Percentiles rank a stretch among this genome's conserved stretches.
Evolutionary conservation across 1,140 invertebrate species (phyloP).

Genomic region (Drosophila asahinai): DNA sequence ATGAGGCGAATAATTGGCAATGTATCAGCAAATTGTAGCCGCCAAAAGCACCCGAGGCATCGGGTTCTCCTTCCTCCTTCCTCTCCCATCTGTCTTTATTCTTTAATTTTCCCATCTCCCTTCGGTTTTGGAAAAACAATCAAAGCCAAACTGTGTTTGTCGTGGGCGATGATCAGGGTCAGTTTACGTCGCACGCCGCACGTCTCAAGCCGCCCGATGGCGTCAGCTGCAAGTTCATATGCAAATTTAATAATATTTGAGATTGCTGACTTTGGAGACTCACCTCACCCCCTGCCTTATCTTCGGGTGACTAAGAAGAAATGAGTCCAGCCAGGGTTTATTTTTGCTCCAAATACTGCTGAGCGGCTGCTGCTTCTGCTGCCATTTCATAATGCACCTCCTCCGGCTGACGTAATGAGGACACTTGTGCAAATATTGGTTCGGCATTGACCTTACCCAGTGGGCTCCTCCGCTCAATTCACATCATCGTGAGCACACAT

Average conservation of each 20-base stretch:
- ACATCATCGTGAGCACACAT: constrained; percentile 5
- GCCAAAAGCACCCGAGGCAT: constrained; percentile 16
- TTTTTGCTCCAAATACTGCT: constrained; percentile 14
- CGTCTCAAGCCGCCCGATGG: constrained; percentile 27
- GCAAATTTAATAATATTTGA: constrained; percentile 43
- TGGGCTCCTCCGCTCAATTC: neutral
- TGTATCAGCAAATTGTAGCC: constrained; percentile 64
- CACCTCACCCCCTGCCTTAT: constrained; percentile 1
- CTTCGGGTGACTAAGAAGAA: constrained; percentile 1
- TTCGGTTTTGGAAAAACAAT: constrained; percentile 33
- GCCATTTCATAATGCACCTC: constrained; percentile 56
- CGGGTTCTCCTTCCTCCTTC: neutral
- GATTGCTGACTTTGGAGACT: constrained; percentile 29
- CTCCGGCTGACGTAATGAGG: constrained; percentile 54
- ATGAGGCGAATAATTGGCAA: constrained; percentile 69
- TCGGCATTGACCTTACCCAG: constrained; percentile 58
- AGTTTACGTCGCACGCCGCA: neutral
- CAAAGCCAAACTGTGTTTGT: constrained; percentile 38
- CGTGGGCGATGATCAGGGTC: constrained; percentile 45
- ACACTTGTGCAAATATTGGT: constrained; percentile 65
- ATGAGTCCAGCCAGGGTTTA: constrained; percentile 27
- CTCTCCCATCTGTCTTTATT: neutral
- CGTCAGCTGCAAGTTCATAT: constrained; percentile 33
- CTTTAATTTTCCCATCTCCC: constrained; percentile 11
- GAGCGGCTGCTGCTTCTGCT: neutral